Conservation (phyloP, 2,888 invertebrate species). For the Yponomeuta sedellus region DNA sequence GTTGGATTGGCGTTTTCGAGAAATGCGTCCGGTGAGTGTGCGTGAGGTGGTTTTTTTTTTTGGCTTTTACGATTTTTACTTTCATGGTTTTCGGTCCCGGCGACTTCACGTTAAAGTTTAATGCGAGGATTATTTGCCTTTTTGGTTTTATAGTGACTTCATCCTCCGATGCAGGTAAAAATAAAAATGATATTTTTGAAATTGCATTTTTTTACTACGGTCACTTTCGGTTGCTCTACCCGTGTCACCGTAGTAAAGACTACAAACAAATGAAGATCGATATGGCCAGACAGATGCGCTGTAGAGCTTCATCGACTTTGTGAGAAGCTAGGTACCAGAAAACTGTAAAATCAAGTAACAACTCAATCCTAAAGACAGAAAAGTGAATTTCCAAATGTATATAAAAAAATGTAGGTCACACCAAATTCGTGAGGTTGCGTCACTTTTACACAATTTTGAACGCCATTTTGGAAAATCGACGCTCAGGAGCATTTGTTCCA, state of each 20-base stretch:
- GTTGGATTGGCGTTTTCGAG: constrained; percentile 35
- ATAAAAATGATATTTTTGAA: too few relatives aligned
- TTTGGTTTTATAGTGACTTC: too few relatives aligned
- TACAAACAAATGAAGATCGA: too few relatives aligned
- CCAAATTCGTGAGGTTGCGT: not conserved
- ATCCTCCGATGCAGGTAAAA: too few relatives aligned
- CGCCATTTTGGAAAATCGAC: constrained; percentile 65
- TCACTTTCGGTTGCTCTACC: too few relatives aligned
- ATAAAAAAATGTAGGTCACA: not conserved
- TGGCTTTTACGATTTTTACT: constrained; percentile 28
- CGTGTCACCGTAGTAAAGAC: too few relatives aligned
- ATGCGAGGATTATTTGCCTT: too few relatives aligned
- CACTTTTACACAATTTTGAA: not conserved
- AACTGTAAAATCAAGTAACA: not conserved
- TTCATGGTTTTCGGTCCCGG: not conserved
- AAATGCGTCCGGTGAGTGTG: constrained; percentile 37
- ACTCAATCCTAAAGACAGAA: not conserved
- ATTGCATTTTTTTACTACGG: too few relatives aligned
- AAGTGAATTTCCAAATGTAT: not conserved
- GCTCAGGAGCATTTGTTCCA: constrained; percentile 25
- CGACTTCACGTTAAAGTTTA: not conserved
- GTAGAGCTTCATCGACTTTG: too few relatives aligned
- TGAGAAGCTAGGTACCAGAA: not conserved
- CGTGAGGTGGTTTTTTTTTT: constrained; percentile 32
- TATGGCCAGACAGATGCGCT: too few relatives aligned